Evolutionary conservation across 2,113 vertebrate species (phyloP).

Genomic region (Donacobius atricapilla): DNA sequence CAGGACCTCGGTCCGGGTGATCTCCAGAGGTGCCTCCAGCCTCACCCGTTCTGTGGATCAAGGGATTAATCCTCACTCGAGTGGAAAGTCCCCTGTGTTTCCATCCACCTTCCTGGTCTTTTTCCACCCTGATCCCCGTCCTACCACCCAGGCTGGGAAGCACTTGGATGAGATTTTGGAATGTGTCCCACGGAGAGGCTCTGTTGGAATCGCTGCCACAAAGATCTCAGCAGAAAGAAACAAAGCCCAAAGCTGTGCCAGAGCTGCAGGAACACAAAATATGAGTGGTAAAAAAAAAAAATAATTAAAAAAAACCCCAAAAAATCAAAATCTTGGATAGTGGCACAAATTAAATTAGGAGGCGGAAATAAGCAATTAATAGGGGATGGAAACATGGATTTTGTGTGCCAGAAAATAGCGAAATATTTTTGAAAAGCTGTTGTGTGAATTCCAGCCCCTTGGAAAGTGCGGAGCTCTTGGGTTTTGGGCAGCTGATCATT

Average conservation of each 20-base stretch:
- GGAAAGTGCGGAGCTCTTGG: neutral
- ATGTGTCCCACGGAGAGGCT: neutral
- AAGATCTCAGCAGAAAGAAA: neutral
- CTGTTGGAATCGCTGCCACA: neutral
- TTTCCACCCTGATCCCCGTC: neutral
- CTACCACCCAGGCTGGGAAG: neutral
- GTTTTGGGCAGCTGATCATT: neutral
- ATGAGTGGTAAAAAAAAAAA: neutral
- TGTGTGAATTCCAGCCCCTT: neutral
- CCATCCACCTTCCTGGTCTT: neutral
- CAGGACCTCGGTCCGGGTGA: fast-evolving
- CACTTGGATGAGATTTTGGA: neutral
- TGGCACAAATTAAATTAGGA: neutral
- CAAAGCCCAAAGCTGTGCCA: neutral
- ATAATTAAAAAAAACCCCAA: no score
- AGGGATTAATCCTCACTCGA: fast-evolving
- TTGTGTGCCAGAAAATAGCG: neutral
- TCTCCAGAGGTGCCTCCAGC: neutral
- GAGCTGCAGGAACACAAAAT: neutral
- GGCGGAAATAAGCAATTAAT: neutral
- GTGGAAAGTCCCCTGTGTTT: neutral
- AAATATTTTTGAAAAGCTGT: neutral
- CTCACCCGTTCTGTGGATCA: neutral
- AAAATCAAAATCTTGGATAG: neutral
- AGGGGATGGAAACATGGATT: neutral